A percentile compares a stretch with the other conserved stretches of the same genome.
Evolutionary conservation across 2,113 vertebrate genomes (phyloP).

Genomic region (Tetrao urogallus): DNA sequence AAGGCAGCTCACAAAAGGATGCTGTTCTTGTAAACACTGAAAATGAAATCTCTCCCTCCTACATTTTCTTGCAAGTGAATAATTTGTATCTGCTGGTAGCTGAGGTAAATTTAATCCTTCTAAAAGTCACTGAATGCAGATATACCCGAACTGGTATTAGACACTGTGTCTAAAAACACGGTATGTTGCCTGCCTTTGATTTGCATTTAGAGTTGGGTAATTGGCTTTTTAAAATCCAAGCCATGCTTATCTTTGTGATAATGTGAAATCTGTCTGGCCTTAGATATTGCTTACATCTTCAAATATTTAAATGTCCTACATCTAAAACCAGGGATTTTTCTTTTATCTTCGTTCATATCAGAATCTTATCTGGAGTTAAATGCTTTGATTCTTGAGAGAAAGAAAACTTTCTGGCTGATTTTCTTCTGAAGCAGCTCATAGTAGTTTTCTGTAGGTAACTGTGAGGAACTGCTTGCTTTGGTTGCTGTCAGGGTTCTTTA

Average conservation of each 20-base stretch:
- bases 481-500: background rate
- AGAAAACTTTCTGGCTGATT: background rate
- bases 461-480: background rate
- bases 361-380: constrained; percentile 35
- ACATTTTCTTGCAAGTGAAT: background rate
- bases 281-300: background rate
- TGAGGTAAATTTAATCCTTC: background rate
- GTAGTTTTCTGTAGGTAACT: background rate
- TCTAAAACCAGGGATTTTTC: background rate
- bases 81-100: background rate
- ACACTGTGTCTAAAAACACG: background rate
- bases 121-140: background rate
- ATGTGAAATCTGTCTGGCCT: background rate
- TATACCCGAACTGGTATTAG: background rate
- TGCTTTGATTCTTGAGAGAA: constrained; percentile 39
- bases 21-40: background rate
- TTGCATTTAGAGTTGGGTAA: background rate
- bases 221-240: background rate
- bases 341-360: background rate
- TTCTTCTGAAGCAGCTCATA: background rate
- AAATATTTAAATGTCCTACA: background rate
- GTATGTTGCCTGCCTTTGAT: background rate
- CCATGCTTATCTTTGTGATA: background rate
- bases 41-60: background rate
- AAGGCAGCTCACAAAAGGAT: background rate